These are phyloP conservation scores for Drosophila pullipes DNA, from an alignment of 2,888 invertebrate genomes.

Conservation along the genomic window DNA sequence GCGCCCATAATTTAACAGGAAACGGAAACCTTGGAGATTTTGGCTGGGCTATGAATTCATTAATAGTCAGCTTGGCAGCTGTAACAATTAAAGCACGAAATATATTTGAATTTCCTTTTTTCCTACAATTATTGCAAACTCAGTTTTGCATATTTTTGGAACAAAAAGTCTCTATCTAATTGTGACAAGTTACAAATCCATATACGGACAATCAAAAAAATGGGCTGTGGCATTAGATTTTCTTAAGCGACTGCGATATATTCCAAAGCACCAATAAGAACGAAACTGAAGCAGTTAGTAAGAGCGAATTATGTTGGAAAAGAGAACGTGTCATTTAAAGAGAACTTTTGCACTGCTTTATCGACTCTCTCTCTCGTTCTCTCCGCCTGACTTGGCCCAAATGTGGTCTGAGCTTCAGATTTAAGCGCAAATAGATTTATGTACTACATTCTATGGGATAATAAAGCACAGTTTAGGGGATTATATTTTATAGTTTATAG, in stretches of 20 bases:
- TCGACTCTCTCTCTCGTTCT: constrained; percentile 27
- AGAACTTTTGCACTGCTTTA: constrained; percentile 60
- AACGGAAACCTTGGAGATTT: not conserved
- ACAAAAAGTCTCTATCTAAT: not conserved
- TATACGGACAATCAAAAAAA: constrained; percentile 24
- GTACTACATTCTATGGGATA: not conserved
- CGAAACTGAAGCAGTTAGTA: constrained; percentile 10
- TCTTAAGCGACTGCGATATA: constrained; percentile 14
- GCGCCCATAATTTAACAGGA: constrained; percentile 23
- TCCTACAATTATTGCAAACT: not conserved
- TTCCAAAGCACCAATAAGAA: constrained; percentile 59
- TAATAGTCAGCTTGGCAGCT: constrained; percentile 8
- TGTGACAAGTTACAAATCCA: not conserved
- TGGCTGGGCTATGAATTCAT: constrained; percentile 24
- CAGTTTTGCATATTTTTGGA: not conserved
- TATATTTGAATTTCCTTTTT: not conserved
- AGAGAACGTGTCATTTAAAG: constrained; percentile 36
- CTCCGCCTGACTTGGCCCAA: not conserved
- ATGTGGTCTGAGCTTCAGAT: constrained; percentile 19
- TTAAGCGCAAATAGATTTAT: constrained; percentile 6
- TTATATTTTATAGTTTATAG: constrained; percentile 4
- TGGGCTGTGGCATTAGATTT: constrained; percentile 52
- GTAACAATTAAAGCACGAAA: constrained; percentile 4
- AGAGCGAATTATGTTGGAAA: constrained; percentile 28
- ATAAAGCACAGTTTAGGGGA: constrained; percentile 45